Conservation (phyloP, 2,888 invertebrate species). For the Tachina fera region DNA sequence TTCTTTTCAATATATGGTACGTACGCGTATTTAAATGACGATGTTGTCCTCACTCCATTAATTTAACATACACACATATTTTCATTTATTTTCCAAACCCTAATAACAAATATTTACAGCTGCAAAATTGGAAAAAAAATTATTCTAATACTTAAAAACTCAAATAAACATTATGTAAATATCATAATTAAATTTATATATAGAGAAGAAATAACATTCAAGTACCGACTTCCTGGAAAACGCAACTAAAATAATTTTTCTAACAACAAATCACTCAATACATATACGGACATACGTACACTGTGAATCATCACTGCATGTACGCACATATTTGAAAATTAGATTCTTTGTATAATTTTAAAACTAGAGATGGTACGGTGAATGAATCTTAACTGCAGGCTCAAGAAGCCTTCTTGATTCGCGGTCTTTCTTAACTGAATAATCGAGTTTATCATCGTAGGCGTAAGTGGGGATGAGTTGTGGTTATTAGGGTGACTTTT, state of each 20-base stretch:
- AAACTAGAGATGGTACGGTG: neutral
- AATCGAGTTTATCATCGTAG: no score
- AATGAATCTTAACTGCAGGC: no score
- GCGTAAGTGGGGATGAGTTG: no score
- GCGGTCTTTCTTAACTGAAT: no score
- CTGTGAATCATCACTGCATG: neutral
- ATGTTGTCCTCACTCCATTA: no score
- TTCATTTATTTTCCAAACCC: neutral
- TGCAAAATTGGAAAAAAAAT: neutral
- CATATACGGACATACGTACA: neutral
- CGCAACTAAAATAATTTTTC: neutral
- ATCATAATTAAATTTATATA: neutral
- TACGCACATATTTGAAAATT: neutral
- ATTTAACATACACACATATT: no score
- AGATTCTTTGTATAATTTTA: neutral
- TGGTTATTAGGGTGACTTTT: no score
- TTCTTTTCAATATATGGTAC: no score
- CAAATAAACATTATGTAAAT: slow-evolving; percentile 7
- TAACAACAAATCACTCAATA: neutral
- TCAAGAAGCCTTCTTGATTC: no score
- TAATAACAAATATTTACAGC: slow-evolving; percentile 26
- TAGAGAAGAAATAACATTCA: slow-evolving; percentile 16
- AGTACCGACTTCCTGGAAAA: slow-evolving; percentile 58
- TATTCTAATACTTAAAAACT: neutral
- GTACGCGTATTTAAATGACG: no score